These are phyloP conservation scores for Romanogobio albipinnatus DNA, from an alignment of 2,113 vertebrate genomes.

Conservation along the genomic window DNA sequence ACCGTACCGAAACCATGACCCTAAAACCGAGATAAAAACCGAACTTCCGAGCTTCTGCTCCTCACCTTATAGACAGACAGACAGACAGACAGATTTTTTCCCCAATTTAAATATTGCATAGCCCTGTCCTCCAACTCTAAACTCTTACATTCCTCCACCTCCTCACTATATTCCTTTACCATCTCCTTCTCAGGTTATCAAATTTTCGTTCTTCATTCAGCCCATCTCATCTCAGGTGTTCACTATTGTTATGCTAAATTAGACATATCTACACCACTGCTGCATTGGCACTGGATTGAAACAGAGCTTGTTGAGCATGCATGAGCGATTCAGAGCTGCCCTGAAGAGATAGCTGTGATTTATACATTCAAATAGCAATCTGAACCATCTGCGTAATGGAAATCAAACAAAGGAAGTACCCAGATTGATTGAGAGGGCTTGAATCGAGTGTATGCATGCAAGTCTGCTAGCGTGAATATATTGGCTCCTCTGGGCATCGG, in stretches of 20 bases:
- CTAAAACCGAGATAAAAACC: too few relatives aligned
- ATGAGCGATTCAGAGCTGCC: conserved; percentile 41
- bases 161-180: background rate
- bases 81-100: background rate
- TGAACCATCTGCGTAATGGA: conserved; percentile 53
- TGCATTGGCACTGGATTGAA: conserved; percentile 47
- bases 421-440: conserved; percentile 50
- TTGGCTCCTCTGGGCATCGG: conserved; percentile 42
- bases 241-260: conserved; percentile 55
- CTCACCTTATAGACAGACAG: too few relatives aligned
- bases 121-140: background rate
- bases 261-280: conserved; percentile 50
- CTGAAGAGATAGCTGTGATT: conserved; percentile 54
- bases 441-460: conserved; percentile 21
- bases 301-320: conserved; percentile 49
- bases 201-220: conserved; percentile 2
- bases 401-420: conserved; percentile 57
- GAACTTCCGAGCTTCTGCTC: too few relatives aligned
- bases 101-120: background rate
- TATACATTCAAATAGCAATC: conserved; percentile 62
- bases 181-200: background rate
- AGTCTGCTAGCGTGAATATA: conserved; percentile 28
- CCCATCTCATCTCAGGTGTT: conserved; percentile 41
- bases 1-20: too few relatives aligned
- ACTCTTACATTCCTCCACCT: conserved; percentile 3